Evolutionary conservation across 53 echinoderm and acorn worm genomes (phyloP), one percentile per base, ranked within the genome.

Genomic region (Astropecten irregularis): DNA sequence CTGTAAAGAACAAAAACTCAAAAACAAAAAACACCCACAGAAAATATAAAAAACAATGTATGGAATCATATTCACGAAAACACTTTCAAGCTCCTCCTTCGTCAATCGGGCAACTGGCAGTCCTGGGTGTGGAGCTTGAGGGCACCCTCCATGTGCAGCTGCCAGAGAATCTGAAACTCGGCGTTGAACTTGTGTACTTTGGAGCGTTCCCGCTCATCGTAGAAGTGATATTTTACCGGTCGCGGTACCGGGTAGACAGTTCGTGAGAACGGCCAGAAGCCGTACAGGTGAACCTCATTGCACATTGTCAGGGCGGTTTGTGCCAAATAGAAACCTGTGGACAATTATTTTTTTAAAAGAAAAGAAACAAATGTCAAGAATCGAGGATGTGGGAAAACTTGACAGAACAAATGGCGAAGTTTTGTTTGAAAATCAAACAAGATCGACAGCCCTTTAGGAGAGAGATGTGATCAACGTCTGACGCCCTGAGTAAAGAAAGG

Each of bases 281-380:
- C 86, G 37, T 27, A 85, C 7, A 85, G 86, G 23, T 73, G 74
- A 19, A 85, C 86, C 76, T 85, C 86, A 7, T 85, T 76, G 66
- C 86, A 85, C 54, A 85, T 38, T 26, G 74, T 76, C 47, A 85
- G 63, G 39, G 86, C 86, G 10, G 76, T 85, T n/a, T 73, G 60
- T 9, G 76, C 60, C 13, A 85, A 32, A 30, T 85, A 85, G 42
- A 85, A 85, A 8, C 86, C 86, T 85, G 76, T 9, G 23, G n/a
- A n/a, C n/a, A n/a, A n/a, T n/a, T n/a, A n/a, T n/a, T 46, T 46
- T 46, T 9, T 9, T 9, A 46, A 46, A 46, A 46, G 8, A 46
- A 46, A 46, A 9, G 14, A 46, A 46, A 46, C 8, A 46, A 14
- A 46, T 9, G 47, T 46, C 47, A 14, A 46, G 47, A 46, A 9